phyloP scores from a whole-genome alignment of 2,113 vertebrate genomes.

The Cephalopholis sonnerati region DNA sequence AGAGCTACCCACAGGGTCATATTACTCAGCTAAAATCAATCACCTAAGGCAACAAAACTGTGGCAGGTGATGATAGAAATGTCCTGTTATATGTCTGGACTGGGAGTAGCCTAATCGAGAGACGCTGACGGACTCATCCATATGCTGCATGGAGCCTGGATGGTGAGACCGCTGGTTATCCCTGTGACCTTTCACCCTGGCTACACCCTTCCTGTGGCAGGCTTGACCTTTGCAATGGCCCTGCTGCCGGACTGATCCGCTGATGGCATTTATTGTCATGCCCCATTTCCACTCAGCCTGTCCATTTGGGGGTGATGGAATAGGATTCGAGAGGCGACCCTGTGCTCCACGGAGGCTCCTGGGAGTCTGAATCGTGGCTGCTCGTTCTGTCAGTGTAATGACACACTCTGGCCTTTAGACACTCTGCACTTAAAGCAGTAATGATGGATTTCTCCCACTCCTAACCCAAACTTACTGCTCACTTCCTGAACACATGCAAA shows the following conservation, averaged over 20 bases:
- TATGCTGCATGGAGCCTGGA: constrained; percentile 45
- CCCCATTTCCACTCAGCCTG: constrained; percentile 71
- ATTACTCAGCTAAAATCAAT: constrained; percentile 40
- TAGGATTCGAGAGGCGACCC: constrained; percentile 66
- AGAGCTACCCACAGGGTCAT: constrained; percentile 7
- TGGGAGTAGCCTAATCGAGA: constrained; percentile 27
- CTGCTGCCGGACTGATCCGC: constrained; percentile 54
- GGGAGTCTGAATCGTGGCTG: constrained; percentile 66
- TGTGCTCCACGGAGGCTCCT: constrained; percentile 59
- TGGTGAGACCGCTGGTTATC: constrained; percentile 51
- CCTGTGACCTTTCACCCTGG: constrained; percentile 65
- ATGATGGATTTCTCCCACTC: constrained; percentile 36
- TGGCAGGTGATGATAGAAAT: constrained; percentile 55
- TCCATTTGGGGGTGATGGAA: constrained; percentile 74
- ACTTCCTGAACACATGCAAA: constrained; percentile 12
- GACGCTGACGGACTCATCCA: constrained; percentile 58
- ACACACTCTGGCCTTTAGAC: constrained; percentile 53
- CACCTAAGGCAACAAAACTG: constrained; percentile 22
- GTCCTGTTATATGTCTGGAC: constrained; percentile 49
- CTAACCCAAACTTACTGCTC: constrained; percentile 21
- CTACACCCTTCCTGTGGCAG: constrained; percentile 60
- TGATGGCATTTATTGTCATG: constrained; percentile 75
- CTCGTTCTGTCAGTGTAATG: constrained; percentile 65
- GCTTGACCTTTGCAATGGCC: constrained; percentile 69
- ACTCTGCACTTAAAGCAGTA: constrained; percentile 37